Base-by-base conservation (phyloP, 2,797 vertebrate species). In the Mormyrops attenuatus region DNA sequence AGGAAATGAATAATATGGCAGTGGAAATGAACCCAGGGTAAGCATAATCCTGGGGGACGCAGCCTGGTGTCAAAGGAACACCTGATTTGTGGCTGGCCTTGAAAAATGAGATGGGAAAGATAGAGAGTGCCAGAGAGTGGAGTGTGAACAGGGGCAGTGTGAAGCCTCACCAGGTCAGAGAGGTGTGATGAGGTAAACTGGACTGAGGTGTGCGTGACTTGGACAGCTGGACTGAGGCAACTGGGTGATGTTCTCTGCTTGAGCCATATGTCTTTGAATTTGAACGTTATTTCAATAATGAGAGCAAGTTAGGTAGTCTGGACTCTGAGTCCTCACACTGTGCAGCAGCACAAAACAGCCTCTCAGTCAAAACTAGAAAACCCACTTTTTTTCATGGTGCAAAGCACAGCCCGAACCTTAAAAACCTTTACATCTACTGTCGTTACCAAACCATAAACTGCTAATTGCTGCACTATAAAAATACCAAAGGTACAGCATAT, bases 401-500 rank as follows among this genome's bases (percentile, higher is more conserved):
- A 90, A 92, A 63, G 82, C 88, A 85, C 90, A 92, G 91, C 89
- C 73, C 90, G 69, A 52, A 57, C 89, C 89, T 90, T 92, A 91
- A 92, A 77, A 92, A 92, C 47, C 89, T 89, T 80, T 89, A 90
- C 91, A 90, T 91, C 77, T 92, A 91, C 93, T 91, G 90, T 90
- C 91, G 66, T 82, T 50, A 88, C 90, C 8, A 92, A 93, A 91
- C 89, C 69, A 89, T 92, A 91, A 92, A 93, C 57, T 90, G 69
- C 90, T 91, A 93, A 92, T 91, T 92, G 90, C 86, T 90, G 77
- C 3, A 55, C 50, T 90, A 84, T 92, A 91, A 90, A 88, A 55
- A 20, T 77, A 90, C 63, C 80, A 90, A 89, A 9, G 69, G 53
- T 52, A 57, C 86, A 89, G 73, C 77, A 91, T 60, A 90, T 86